Conservation (phyloP, 2,113 vertebrate species). For the Hippocampus guttulatus region DNA sequence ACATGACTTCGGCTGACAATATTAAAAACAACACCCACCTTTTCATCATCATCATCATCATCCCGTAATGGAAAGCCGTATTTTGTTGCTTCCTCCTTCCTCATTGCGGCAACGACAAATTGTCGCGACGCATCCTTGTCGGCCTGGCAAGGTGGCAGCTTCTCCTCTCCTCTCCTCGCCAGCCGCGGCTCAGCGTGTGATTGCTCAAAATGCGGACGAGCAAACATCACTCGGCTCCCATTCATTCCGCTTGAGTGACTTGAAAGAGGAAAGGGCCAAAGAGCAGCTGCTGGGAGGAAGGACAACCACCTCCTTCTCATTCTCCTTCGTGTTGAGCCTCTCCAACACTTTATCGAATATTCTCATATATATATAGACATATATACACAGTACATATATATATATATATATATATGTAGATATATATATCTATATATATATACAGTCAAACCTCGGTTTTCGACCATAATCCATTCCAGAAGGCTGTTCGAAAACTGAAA, state of each 20-base stretch:
- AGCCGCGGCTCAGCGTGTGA: slow-evolving; percentile 34
- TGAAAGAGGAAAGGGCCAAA: slow-evolving; percentile 52
- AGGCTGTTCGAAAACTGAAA: too few species aligned
- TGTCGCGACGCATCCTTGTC: not conserved
- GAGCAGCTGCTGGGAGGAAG: slow-evolving; percentile 21
- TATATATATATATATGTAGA: too few species aligned
- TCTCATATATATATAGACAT: too few species aligned
- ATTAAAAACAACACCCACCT: not conserved
- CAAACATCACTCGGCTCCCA: slow-evolving; percentile 54
- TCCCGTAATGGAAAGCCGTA: not conserved
- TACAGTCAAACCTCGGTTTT: too few species aligned
- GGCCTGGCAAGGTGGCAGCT: not conserved
- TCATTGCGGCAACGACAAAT: not conserved
- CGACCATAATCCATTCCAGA: too few species aligned
- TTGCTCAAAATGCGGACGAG: slow-evolving; percentile 34
- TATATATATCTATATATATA: too few species aligned
- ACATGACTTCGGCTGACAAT: too few species aligned
- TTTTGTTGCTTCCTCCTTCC: not conserved
- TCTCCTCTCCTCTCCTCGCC: slow-evolving; percentile 14
- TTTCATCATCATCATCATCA: slow-evolving; percentile 27
- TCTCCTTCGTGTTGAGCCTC: too few species aligned
- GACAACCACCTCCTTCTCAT: not conserved
- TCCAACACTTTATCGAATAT: too few species aligned
- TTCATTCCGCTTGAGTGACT: slow-evolving; percentile 57
- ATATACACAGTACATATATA: too few species aligned